Conservation (phyloP, 2,113 vertebrate genomes). For the Atlantisia rogersi region DNA sequence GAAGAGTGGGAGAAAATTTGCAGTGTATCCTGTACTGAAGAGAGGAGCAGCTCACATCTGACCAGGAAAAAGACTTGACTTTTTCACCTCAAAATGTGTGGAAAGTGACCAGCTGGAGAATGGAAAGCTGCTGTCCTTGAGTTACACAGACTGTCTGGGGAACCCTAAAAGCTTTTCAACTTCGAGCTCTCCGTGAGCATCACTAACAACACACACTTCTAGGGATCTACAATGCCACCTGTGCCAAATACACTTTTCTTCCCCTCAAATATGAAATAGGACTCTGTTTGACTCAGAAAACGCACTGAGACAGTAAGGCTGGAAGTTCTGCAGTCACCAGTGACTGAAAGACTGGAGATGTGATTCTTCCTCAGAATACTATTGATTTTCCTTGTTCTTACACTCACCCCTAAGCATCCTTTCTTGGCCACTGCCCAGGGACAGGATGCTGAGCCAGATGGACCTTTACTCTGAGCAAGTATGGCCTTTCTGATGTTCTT, state of each 20-base stretch:
- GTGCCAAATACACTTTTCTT: not conserved
- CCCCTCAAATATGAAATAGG: not conserved
- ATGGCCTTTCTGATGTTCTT: conserved; percentile 25
- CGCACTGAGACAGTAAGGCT: not conserved
- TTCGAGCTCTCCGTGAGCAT: not conserved
- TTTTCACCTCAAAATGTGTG: not conserved
- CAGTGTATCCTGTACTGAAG: not conserved
- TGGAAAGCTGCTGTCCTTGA: not conserved
- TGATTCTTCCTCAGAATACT: too few species aligned
- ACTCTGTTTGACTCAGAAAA: not conserved
- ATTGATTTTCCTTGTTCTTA: conserved; percentile 8
- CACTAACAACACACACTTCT: not conserved
- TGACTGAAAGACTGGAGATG: not conserved
- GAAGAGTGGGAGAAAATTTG: not conserved
- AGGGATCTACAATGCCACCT: not conserved
- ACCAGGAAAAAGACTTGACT: not conserved
- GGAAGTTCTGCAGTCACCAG: not conserved
- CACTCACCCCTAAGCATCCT: not conserved
- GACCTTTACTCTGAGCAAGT: conserved; percentile 26
- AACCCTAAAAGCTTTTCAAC: not conserved
- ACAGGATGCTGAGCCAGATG: conserved; percentile 37
- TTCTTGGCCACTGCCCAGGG: conserved; percentile 22
- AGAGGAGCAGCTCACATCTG: not conserved
- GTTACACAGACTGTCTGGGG: not conserved
- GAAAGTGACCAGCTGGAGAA: not conserved